Evolutionary conservation across 1,140 invertebrate genomes (phyloP).

Genomic region (Drosophila grimshawi): DNA sequence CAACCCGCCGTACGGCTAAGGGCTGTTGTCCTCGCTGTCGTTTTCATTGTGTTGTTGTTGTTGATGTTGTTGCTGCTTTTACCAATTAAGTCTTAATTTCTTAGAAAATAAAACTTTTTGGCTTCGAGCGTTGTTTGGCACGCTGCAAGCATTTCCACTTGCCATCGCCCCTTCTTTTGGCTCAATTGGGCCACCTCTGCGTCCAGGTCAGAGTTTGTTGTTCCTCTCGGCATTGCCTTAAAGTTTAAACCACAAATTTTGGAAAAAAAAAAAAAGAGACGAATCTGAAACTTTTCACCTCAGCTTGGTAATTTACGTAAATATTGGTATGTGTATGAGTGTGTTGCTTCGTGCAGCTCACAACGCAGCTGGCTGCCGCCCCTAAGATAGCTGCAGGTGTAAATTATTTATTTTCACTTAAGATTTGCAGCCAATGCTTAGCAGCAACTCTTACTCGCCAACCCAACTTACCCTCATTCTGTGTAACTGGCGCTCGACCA

Average conservation of each 20-base stretch:
- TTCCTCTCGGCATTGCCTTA: slow-evolving; percentile 42
- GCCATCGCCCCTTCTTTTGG: slow-evolving; percentile 1
- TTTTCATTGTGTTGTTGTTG: slow-evolving; percentile 50
- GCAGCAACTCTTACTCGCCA: background rate
- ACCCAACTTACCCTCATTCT: background rate
- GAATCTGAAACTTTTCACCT: slow-evolving; percentile 75
- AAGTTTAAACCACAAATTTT: slow-evolving; percentile 78
- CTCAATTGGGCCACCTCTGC: slow-evolving; percentile 44
- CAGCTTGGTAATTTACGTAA: slow-evolving; percentile 59
- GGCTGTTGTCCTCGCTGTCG: slow-evolving; percentile 51
- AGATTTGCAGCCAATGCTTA: slow-evolving; percentile 63
- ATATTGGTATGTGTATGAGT: slow-evolving; percentile 46
- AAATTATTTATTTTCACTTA: slow-evolving; percentile 84
- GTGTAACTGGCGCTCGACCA: slow-evolving; percentile 14
- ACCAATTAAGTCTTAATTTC: slow-evolving; percentile 83
- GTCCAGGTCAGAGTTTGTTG: slow-evolving; percentile 54
- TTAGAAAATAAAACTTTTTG: slow-evolving; percentile 83
- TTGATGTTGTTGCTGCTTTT: slow-evolving; percentile 71
- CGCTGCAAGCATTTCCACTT: slow-evolving; percentile 46
- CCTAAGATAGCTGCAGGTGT: slow-evolving; percentile 77
- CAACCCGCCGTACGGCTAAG: slow-evolving; percentile 29
- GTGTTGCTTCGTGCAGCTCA: slow-evolving; percentile 14
- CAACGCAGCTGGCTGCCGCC: slow-evolving; percentile 27
- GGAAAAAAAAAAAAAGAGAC: slow-evolving; percentile 51
- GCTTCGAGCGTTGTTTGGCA: slow-evolving; percentile 68